phyloP scores from a whole-genome alignment of 2,888 invertebrate species.

The Cryptocheilus praepositus region DNA sequence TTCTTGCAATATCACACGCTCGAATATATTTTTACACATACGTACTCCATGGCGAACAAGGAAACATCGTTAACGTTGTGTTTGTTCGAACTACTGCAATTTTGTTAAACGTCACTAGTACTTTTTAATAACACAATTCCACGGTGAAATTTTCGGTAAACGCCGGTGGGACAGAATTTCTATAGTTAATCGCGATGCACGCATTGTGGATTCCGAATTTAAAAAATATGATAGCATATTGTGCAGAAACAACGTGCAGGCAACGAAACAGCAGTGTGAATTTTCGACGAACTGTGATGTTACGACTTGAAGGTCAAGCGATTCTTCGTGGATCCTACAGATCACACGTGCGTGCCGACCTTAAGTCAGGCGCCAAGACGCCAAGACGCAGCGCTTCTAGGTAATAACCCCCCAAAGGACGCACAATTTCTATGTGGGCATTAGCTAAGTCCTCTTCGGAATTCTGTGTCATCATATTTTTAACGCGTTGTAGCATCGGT shows the following conservation, averaged over 20 bases:
- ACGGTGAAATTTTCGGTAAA: too few species aligned
- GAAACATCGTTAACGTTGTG: slow-evolving; percentile 42
- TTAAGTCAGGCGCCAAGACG: neutral
- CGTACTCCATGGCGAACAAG: too few species aligned
- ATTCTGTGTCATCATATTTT: slow-evolving; percentile 63
- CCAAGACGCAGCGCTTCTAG: slow-evolving; percentile 13
- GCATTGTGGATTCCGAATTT: too few species aligned
- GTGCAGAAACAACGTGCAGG: too few species aligned
- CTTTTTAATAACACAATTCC: too few species aligned
- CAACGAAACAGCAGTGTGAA: too few species aligned
- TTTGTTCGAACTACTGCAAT: slow-evolving; percentile 46
- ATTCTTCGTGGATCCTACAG: neutral
- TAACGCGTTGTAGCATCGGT: slow-evolving; percentile 72
- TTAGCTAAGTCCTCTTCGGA: slow-evolving; percentile 60
- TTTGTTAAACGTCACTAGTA: slow-evolving; percentile 26
- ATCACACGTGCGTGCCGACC: too few species aligned
- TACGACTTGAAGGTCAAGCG: neutral
- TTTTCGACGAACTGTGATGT: too few species aligned
- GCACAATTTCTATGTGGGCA: slow-evolving; percentile 61
- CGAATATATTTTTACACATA: neutral
- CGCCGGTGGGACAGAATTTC: too few species aligned
- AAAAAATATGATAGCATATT: too few species aligned
- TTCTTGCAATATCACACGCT: neutral
- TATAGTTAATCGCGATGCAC: too few species aligned
- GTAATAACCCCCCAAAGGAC: slow-evolving; percentile 43